Conservation (phyloP, 2,888 invertebrate genomes). For the Falcaria lacertinaria region DNA sequence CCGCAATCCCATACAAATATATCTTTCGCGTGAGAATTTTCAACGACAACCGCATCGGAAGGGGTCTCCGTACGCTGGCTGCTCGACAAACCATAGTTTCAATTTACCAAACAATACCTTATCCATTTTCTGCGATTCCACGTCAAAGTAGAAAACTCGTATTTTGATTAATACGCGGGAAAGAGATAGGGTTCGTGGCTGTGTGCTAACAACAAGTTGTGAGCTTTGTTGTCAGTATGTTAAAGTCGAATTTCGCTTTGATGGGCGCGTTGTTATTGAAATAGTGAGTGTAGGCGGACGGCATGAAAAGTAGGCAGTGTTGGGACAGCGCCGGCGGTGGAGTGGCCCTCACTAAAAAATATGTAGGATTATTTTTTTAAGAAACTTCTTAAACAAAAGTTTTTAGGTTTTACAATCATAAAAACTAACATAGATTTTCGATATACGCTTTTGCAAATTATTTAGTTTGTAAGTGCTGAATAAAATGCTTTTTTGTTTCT, state of each 20-base stretch:
- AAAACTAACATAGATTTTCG: no score
- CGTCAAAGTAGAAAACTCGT: slow-evolving; percentile 77
- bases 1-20: slow-evolving; percentile 28
- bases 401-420: slow-evolving; percentile 10
- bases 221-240: slow-evolving; percentile 34
- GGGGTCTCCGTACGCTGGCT: slow-evolving; percentile 46
- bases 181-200: slow-evolving; percentile 68
- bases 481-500: no score
- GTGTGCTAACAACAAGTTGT: slow-evolving; percentile 26
- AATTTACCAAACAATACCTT: slow-evolving; percentile 78
- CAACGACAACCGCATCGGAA: slow-evolving; percentile 24
- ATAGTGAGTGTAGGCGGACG: slow-evolving; percentile 76
- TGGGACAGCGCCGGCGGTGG: slow-evolving; percentile 58
- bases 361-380: no score
- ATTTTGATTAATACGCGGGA: slow-evolving; percentile 79
- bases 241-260: slow-evolving; percentile 51
- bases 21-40: slow-evolving; percentile 13
- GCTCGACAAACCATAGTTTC: slow-evolving; percentile 68
- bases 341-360: slow-evolving; percentile 36
- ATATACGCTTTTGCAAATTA: no score
- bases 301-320: slow-evolving; percentile 77
- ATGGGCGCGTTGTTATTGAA: slow-evolving; percentile 56
- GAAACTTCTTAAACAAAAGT: background rate
- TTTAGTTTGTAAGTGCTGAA: no score
- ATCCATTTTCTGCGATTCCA: slow-evolving; percentile 77